These are phyloP conservation scores for Akabosia matsudoensis DNA, from an alignment of 1,140 invertebrate genomes.

Conservation along the genomic window DNA sequence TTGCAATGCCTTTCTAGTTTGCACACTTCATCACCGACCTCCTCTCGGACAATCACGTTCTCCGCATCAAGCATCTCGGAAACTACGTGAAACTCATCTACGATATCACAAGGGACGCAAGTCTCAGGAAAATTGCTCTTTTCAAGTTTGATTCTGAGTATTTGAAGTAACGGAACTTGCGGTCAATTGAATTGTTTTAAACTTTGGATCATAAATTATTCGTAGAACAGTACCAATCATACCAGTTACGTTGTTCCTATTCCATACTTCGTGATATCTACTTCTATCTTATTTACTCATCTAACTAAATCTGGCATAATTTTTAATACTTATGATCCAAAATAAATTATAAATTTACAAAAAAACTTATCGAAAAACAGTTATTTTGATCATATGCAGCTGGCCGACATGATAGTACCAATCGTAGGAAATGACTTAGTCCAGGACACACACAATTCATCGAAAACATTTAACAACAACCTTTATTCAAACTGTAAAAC, in stretches of 20 bases:
- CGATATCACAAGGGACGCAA: background rate
- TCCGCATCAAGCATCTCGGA: constrained; percentile 16
- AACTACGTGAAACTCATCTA: constrained; percentile 32
- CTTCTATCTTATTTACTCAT: no score
- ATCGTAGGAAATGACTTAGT: no score
- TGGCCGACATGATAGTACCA: no score
- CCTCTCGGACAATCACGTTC: constrained; percentile 23
- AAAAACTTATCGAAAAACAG: no score
- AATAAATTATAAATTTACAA: no score
- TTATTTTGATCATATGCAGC: no score
- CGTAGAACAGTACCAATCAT: background rate
- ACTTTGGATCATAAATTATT: background rate
- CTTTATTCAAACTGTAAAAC: no score
- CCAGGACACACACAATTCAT: no score
- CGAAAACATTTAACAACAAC: no score
- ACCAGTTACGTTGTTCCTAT: background rate
- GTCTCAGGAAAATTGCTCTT: constrained; percentile 14
- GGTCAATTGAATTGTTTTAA: background rate
- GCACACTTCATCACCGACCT: constrained; percentile 33
- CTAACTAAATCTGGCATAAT: no score
- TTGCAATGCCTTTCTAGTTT: constrained; percentile 33
- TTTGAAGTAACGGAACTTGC: constrained; percentile 24
- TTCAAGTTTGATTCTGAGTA: constrained; percentile 35
- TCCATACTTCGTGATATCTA: no score
- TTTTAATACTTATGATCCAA: no score